Conservation (phyloP, 1,140 invertebrate species). For the Drosophila leontia region DNA sequence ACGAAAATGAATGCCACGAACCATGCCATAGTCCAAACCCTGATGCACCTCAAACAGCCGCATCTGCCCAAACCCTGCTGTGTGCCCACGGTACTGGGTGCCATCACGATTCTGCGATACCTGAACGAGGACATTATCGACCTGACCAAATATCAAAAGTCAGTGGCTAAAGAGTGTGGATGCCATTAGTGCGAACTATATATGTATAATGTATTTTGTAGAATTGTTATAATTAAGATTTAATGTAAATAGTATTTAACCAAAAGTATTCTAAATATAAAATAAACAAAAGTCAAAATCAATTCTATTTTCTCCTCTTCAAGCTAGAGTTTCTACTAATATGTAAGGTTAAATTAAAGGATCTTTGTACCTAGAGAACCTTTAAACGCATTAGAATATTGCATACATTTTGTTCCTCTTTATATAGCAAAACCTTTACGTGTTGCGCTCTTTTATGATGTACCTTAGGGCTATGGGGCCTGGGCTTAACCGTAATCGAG, state of each 20-base stretch:
- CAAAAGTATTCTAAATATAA: no score
- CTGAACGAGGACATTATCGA: conserved; percentile 81
- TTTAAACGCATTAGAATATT: conserved; percentile 10
- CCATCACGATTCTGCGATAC: conserved; percentile 79
- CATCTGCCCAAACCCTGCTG: conserved; percentile 81
- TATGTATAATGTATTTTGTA: neutral
- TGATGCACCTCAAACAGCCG: conserved; percentile 81
- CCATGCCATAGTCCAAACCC: conserved; percentile 81
- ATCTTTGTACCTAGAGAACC: neutral
- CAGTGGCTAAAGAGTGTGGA: conserved; percentile 79
- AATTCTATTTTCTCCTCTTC: no score
- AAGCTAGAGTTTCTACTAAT: neutral
- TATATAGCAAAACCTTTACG: conserved; percentile 23
- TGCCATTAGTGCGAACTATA: conserved; percentile 54
- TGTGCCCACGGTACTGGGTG: conserved; percentile 72
- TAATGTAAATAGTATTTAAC: conserved; percentile 8
- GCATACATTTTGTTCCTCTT: neutral
- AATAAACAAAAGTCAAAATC: neutral
- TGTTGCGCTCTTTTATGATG: conserved; percentile 28
- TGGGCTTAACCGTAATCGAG: conserved; percentile 38
- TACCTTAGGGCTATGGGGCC: conserved; percentile 5
- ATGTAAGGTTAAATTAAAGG: no score
- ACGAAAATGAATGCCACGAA: conserved; percentile 84
- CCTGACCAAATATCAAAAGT: conserved; percentile 77
- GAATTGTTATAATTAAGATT: neutral